Conservation (phyloP, 2,888 invertebrate genomes). For the Acanthosepion esculentum region DNA sequence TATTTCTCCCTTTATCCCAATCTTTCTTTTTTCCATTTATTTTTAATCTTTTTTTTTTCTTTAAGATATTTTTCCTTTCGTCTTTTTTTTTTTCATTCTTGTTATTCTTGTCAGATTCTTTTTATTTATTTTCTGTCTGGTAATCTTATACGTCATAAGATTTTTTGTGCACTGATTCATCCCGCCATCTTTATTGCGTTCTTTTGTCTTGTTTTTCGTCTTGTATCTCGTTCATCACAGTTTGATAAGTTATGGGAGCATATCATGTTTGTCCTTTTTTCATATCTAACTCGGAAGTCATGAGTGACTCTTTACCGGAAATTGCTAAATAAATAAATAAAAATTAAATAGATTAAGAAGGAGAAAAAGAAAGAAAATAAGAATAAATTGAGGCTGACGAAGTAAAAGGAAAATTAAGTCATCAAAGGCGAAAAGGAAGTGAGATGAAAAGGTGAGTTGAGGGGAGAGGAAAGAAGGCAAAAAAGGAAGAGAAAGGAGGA, state of each 20-base stretch:
- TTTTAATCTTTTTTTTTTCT: too few relatives aligned
- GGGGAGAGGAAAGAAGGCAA: not conserved
- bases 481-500: not conserved
- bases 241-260: not conserved
- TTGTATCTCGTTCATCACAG: not conserved
- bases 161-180: too few relatives aligned
- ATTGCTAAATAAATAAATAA: not conserved
- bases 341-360: not conserved
- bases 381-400: not conserved
- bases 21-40: too few relatives aligned
- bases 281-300: not conserved
- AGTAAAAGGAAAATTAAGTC: not conserved
- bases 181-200: not conserved
- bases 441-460: not conserved
- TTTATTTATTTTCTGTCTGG: too few relatives aligned
- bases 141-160: too few relatives aligned
- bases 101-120: too few relatives aligned
- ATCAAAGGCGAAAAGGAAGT: not conserved
- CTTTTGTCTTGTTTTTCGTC: not conserved
- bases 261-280: not conserved
- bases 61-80: too few relatives aligned
- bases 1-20: too few relatives aligned
- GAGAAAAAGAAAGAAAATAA: not conserved
- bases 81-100: too few relatives aligned
- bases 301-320: not conserved